These are phyloP conservation scores for Cryptus viduatorius DNA, from an alignment of 2,888 invertebrate genomes.

Conservation along the genomic window DNA sequence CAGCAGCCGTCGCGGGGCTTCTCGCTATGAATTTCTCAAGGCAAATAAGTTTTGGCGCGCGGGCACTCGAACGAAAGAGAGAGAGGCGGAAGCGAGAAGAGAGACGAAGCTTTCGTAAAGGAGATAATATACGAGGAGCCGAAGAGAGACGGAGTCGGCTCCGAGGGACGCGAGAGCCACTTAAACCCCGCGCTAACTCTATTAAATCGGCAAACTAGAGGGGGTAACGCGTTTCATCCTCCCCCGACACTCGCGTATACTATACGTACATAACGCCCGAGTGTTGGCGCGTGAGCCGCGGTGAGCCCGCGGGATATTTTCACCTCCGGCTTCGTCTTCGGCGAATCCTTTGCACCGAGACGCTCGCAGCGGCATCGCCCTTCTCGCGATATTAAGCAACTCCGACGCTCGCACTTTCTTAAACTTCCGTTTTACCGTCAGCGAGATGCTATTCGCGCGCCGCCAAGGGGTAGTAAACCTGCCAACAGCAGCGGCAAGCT, in stretches of 20 bases:
- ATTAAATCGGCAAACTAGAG: conserved; percentile 70
- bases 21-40: conserved; percentile 51
- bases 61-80: conserved; percentile 5
- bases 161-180: conserved; percentile 57
- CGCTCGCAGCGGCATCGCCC: neutral
- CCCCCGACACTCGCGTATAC: neutral
- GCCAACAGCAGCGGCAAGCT: conserved; percentile 1
- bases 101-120: conserved; percentile 5
- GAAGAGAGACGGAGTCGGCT: conserved; percentile 37
- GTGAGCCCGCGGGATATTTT: neutral
- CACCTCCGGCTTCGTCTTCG: neutral
- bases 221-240: conserved; percentile 49
- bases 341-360: neutral
- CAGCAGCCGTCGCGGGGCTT: conserved; percentile 13
- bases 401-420: conserved; percentile 2
- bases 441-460: neutral
- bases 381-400: conserved; percentile 22
- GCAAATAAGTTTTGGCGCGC: conserved; percentile 56
- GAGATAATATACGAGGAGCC: conserved; percentile 6
- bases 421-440: conserved; percentile 1
- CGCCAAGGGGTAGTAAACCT: neutral
- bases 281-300: conserved; percentile 34
- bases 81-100: conserved; percentile 7
- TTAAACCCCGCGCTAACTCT: conserved; percentile 73
- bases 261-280: conserved; percentile 5